Evolutionary conservation across 2,888 invertebrate species (phyloP), one percentile per base, ranked within the genome.

Genomic region (Physocephala rufipes): DNA sequence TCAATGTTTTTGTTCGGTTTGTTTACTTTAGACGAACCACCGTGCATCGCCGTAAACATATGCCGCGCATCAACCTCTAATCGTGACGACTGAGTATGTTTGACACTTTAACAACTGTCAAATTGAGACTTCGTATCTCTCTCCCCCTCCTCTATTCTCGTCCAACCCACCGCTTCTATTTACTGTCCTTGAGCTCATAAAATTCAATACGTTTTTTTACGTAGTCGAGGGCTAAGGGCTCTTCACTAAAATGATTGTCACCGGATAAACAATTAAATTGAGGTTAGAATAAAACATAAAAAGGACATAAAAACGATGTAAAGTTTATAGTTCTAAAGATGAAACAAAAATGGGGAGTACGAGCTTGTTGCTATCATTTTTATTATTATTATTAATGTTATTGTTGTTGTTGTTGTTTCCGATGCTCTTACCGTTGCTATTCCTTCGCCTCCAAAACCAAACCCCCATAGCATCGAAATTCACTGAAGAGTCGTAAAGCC

Each of bases 181-280:
- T 15, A 21, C 36, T 36, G 55, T 69, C 74, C 71, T 67, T 71
- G 62, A 73, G 73, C 77, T 81, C 81, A 80, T 82, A 82, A 82
- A 74, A 80, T 79, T 71, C 67, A 63, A 51, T 66, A 59, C 65
- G 71, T 59, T 28, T 78, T 77, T 70, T 26, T 13, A 13, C 47
- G 16, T n/a, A n/a, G n/a, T 68, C 71, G 55, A 58, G 72, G 75
- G 70, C 76, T 63, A 49, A 36, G 43, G 67, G 65, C 76, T 75
- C 72, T 76, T 78, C 82, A 82, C 82, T 82, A 78, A 80, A 84
- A 85, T 85, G 82, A 82, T 85, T 85, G 84, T 86, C 85, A 85
- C 85, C 84, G 85, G 85, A 84, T 86, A 85, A 85, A 84, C 85
- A 85, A 85, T 85, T 86, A 86, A 85, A 85, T 85, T 85, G 85